Base-by-base conservation (phyloP, 2,888 invertebrate genomes). In the Hirtodrosophila histrioides region DNA sequence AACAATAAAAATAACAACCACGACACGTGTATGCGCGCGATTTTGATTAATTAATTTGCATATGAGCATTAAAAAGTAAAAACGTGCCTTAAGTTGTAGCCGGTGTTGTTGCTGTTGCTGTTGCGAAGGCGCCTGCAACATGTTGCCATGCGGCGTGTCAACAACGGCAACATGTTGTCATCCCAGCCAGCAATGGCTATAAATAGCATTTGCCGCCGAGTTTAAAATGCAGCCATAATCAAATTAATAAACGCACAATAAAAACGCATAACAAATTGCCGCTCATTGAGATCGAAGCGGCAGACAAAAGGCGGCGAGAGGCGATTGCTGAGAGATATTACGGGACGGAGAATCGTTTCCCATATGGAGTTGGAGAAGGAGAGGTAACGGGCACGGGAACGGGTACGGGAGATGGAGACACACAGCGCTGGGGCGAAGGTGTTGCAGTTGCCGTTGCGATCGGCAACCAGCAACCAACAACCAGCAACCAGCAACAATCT, bases 221-320 rank as follows among this genome's bases (percentile, higher is more conserved):
- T 68, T 68, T 4, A 31, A 67, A 75, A 80, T 80, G 83, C 76
- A 78, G 75, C 69, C 69, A 72, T 80, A 83, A 88, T 77, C 84
- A 85, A 88, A 88, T 83, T 83, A 86, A 89, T 88, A 89, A 86
- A 83, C 79, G 82, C 74, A 83, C 86, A 88, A 89, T 89, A 87
- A 89, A 89, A 89, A 81, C 71, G 78, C 73, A 86, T 89, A 89
- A 89, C 86, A 89, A 89, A 89, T 89, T 88, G 86, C 77, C 82
- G 71, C 69, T 71, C 72, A 78, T 77, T 68, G 60, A 65, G 70
- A 40, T 68, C 65, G 64, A 64, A 53, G 58, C 72, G 66, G 55
- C 62, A 49, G 17, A 76, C 76, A 71, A 71, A 66, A 69, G 58
- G 50, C 51, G 65, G 37, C 33, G 43, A 64, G 40, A 46, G 45